Evolutionary conservation across 2,888 invertebrate species (phyloP).

Genomic region (Sabatieria punctata): DNA sequence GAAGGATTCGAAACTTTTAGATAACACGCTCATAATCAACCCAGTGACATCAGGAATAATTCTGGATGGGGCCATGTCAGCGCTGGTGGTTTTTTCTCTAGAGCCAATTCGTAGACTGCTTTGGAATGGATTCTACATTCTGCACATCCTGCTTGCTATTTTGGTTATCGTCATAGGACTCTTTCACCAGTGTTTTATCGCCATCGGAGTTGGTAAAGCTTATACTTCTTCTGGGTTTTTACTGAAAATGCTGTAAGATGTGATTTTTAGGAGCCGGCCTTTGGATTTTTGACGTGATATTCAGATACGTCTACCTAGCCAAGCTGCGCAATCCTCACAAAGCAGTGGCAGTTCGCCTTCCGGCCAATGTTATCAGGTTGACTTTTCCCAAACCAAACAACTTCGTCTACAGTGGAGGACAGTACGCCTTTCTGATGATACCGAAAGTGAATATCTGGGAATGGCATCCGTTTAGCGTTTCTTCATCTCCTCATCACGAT

Average conservation of each 20-base stretch:
- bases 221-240: too few relatives aligned
- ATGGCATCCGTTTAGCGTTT: conserved; percentile 6
- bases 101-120: not conserved
- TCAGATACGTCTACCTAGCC: conserved; percentile 2
- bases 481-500: conserved; percentile 3
- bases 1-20: too few relatives aligned
- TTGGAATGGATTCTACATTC: not conserved
- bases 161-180: too few relatives aligned
- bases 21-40: too few relatives aligned
- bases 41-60: too few relatives aligned
- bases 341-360: not conserved
- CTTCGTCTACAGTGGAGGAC: not conserved
- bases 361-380: conserved; percentile 2
- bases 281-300: not conserved
- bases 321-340: not conserved
- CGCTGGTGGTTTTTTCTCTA: not conserved
- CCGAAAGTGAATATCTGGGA: conserved; percentile 4
- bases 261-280: too few relatives aligned
- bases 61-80: too few relatives aligned
- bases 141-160: not conserved
- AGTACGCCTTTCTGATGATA: conserved; percentile 1
- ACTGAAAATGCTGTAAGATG: too few relatives aligned
- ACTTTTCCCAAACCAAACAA: not conserved
- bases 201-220: too few relatives aligned
- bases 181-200: too few relatives aligned